A percentile compares a stretch with the other conserved stretches of the same genome.
phyloP scores from a whole-genome alignment of 2,113 vertebrate species.

The Artemisiospiza belli region DNA sequence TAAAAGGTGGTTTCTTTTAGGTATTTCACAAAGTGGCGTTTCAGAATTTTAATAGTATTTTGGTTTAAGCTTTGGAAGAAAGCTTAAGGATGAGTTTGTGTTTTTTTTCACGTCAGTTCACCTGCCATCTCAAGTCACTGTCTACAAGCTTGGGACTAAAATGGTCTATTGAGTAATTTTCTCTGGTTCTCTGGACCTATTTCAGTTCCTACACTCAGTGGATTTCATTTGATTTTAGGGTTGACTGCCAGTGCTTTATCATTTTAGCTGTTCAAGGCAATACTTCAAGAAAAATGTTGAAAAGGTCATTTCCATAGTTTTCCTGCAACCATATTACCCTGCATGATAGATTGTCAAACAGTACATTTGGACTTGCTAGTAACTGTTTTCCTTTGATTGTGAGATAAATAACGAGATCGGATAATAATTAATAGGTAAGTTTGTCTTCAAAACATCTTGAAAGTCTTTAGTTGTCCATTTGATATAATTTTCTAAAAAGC shows the following conservation, averaged over 20 bases:
- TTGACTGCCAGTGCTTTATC: background rate
- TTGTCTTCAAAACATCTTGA: background rate
- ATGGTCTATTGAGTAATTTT: background rate
- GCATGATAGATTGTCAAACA: background rate
- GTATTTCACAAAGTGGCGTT: background rate
- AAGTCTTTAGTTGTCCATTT: background rate
- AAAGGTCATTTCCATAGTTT: slow-evolving; percentile 23
- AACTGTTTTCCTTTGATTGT: background rate
- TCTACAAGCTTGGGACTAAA: background rate
- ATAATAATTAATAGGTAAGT: background rate
- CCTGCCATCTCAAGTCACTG: background rate
- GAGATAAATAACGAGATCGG: background rate
- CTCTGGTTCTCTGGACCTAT: background rate
- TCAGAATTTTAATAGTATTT: background rate
- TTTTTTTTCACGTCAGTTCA: slow-evolving; percentile 8
- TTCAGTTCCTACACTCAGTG: background rate
- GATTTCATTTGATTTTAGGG: slow-evolving; percentile 24
- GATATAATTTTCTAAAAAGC: background rate
- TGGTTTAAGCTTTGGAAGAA: background rate
- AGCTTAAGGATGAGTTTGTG: background rate
- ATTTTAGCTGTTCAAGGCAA: background rate
- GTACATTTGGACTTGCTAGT: background rate
- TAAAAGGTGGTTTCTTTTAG: background rate
- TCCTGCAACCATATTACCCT: background rate
- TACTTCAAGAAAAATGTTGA: background rate